Conservation (phyloP, 2,888 invertebrate species). For the Labia minor region DNA sequence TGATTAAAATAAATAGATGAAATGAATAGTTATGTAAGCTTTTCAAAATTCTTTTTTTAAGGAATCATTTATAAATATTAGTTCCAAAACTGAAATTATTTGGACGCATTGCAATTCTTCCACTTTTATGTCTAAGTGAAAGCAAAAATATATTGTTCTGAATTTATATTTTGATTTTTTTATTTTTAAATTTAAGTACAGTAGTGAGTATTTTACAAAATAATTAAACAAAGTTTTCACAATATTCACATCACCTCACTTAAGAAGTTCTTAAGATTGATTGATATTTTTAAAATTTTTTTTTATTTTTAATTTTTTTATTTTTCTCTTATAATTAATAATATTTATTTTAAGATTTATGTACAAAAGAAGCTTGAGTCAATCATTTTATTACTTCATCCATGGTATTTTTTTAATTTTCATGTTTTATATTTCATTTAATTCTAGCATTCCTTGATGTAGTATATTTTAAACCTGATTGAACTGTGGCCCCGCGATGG, state of each 20-base stretch:
- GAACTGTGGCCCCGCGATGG: neutral
- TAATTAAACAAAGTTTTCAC: too few species aligned
- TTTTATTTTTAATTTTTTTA: neutral
- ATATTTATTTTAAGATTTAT: neutral
- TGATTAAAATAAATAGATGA: too few species aligned
- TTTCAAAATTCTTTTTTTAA: too few species aligned
- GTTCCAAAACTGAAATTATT: too few species aligned
- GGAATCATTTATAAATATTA: too few species aligned
- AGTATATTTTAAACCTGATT: neutral
- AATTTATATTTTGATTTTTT: neutral
- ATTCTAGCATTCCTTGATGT: neutral
- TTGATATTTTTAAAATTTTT: conserved; percentile 4
- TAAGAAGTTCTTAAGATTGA: neutral
- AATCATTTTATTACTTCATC: neutral
- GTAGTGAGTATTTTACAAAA: neutral
- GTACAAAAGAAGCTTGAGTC: conserved; percentile 7
- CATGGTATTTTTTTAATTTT: too few species aligned
- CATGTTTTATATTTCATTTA: neutral
- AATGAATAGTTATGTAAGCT: too few species aligned
- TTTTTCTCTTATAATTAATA: neutral
- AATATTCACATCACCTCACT: too few species aligned
- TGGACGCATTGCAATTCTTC: too few species aligned
- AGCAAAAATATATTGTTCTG: too few species aligned
- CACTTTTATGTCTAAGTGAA: too few species aligned
- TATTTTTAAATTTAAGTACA: neutral